These are phyloP conservation scores for Dolichopus griseipennis DNA, from an alignment of 2,888 invertebrate species.

Conservation along the genomic window DNA sequence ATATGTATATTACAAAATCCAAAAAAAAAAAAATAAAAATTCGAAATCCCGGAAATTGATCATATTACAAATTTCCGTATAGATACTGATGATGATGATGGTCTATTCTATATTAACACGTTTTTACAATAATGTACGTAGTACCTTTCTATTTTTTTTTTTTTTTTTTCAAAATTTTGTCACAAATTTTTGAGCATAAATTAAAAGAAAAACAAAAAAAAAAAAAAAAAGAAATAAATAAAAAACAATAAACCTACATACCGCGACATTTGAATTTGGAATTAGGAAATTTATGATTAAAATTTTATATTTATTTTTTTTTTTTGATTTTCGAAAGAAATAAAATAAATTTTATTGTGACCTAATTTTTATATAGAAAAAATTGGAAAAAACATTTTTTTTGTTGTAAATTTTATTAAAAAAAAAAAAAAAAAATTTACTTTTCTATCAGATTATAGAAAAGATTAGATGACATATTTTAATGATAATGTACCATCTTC, in stretches of 20 bases:
- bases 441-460: background rate
- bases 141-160: background rate
- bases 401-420: background rate
- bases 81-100: no score
- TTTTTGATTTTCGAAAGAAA: background rate
- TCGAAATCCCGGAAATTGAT: no score
- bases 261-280: conserved; percentile 1
- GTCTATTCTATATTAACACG: no score
- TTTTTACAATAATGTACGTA: no score
- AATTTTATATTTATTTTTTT: background rate
- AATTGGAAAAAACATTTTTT: background rate
- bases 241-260: conserved; percentile 6
- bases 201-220: background rate
- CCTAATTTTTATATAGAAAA: background rate
- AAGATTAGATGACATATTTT: background rate
- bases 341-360: background rate
- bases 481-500: background rate
- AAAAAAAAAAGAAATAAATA: background rate
- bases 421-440: no score
- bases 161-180: background rate
- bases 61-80: no score
- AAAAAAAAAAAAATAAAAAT: no score
- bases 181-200: background rate
- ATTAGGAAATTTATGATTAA: conserved; percentile 3
- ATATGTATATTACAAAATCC: no score